Evolutionary conservation across 2,797 vertebrate species (phyloP).

Genomic region (Erethizon dorsatum): DNA sequence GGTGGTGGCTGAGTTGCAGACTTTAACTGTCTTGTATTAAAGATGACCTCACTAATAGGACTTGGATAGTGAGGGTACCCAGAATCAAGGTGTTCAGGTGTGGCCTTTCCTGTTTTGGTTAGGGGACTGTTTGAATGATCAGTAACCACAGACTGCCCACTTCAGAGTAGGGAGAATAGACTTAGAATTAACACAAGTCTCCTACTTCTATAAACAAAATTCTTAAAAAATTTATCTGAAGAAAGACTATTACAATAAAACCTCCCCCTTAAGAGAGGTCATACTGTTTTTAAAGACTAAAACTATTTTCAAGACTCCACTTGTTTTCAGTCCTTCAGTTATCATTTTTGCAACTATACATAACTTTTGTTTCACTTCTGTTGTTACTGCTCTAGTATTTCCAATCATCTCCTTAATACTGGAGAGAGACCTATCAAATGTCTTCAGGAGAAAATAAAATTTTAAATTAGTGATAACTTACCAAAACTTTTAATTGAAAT

Average conservation of each 20-base stretch:
- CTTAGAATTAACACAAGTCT: not conserved
- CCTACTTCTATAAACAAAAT: conserved; percentile 50
- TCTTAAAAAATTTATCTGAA: conserved; percentile 7
- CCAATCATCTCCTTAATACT: not conserved
- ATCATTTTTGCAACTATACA: not conserved
- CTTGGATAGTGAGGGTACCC: not conserved
- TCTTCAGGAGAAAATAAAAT: conserved; percentile 63
- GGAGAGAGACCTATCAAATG: not conserved
- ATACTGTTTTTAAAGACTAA: conserved; percentile 25
- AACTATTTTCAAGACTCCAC: conserved; percentile 17
- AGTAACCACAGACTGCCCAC: not conserved
- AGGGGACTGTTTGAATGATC: not conserved
- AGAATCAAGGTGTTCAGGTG: not conserved
- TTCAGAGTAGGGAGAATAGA: not conserved
- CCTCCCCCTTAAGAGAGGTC: not conserved
- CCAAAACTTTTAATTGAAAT: conserved; percentile 14
- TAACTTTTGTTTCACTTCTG: conserved; percentile 53
- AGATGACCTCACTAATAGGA: not conserved
- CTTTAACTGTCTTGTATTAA: not conserved
- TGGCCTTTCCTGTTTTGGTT: not conserved
- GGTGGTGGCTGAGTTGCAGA: not conserved
- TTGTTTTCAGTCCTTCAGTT: conserved; percentile 4
- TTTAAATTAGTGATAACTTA: conserved; percentile 41
- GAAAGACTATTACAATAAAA: conserved; percentile 33
- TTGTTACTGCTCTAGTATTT: conserved; percentile 35